Evolutionary conservation across 2,113 vertebrate genomes (phyloP).

Genomic region (Odocoileus hemionus): DNA sequence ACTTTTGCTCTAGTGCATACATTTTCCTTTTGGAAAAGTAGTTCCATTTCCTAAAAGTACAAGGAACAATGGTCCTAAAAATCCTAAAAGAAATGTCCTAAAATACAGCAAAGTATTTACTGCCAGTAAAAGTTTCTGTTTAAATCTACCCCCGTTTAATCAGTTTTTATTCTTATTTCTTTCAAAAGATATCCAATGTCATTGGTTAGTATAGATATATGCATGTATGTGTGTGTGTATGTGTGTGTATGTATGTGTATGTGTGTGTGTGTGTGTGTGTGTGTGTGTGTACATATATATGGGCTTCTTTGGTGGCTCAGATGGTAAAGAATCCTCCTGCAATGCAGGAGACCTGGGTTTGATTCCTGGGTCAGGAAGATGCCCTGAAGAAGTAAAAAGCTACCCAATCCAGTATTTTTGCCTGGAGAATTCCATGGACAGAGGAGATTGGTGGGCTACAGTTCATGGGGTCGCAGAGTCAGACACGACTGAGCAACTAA

Average conservation of each 20-base stretch:
- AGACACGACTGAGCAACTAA: neutral
- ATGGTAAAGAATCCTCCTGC: neutral
- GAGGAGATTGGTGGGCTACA: neutral
- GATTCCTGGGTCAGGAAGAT: neutral
- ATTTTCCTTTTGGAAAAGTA: neutral
- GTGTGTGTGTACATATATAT: neutral
- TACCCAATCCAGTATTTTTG: neutral
- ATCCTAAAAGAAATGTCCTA: neutral
- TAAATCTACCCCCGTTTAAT: neutral
- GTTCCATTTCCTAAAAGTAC: neutral
- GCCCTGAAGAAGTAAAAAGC: neutral
- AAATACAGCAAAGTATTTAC: neutral
- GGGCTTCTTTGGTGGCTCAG: neutral
- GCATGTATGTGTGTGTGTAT: fast-evolving
- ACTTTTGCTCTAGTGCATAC: conserved; percentile 27
- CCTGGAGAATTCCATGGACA: neutral
- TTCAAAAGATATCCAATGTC: neutral
- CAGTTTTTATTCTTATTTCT: conserved; percentile 33
- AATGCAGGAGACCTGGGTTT: neutral
- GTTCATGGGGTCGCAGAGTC: neutral
- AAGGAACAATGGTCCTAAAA: neutral
- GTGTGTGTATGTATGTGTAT: neutral
- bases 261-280: too few species aligned
- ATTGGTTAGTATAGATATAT: neutral
- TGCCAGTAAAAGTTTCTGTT: neutral